Evolutionary conservation across 2,113 vertebrate species (phyloP), one percentile per base, ranked within the genome.

Genomic region (Bambusicola thoracicus): DNA sequence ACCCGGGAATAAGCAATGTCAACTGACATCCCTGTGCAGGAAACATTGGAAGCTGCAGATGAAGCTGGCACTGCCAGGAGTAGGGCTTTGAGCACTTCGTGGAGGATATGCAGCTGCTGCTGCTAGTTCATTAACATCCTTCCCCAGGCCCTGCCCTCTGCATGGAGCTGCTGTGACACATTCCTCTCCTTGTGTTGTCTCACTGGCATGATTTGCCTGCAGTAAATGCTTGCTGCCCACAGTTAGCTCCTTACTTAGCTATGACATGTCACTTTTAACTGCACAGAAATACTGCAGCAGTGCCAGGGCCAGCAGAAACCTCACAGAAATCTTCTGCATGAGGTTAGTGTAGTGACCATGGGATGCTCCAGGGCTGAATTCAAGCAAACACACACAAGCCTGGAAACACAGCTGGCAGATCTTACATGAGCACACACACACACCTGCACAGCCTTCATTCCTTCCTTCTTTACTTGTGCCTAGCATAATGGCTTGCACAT

Each of bases 241-340:
- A 69, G 62, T 49, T 49, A 87, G 41, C 59, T 67, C 70, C 72
- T 73, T 77, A 75, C 38, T 86, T 82, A 87, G 62, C 63, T 87
- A 13, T 87, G 94, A 93, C 66, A 65, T 72, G 87, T 58, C 20
- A 4, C 80, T 72, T 93, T 93, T 91, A 91, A 80, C 62, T 51
- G 69, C 84, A 85, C 22, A 51, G 20, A 8, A 62, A 55, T 34
- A 80, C 3, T 56, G 32, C 77, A 79, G 61, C 34, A 29, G n/a
- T 59, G 56, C 66, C 85, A 85, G 32, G 49, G 38, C 66, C 82
- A 75, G 94, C 65, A 90, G 76, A 53, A 93, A 75, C 46, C 0
- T 2, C 25, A 20, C n/a, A 14, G 87, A 16, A 74, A 96, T 87
- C 59, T 85, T 67, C 69, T 67, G 76, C 19, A 8, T 2, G 9